A percentile compares a stretch with the other conserved stretches of the same genome.
Evolutionary conservation across 2,113 vertebrate species (phyloP).

Genomic region (Oncorhynchus tshawytscha): DNA sequence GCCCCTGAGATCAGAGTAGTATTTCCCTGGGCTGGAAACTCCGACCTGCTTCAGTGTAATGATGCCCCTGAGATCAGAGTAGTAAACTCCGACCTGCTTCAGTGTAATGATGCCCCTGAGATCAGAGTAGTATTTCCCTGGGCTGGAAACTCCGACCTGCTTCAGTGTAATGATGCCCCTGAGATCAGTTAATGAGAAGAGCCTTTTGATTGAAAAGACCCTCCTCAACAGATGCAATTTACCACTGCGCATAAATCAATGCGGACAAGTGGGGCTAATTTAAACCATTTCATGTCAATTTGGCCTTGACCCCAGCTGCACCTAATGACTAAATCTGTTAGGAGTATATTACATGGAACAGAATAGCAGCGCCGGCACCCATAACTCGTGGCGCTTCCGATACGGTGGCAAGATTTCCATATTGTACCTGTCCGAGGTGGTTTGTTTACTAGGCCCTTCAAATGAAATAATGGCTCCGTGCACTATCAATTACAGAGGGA

Average conservation of each 20-base stretch:
- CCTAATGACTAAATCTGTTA: constrained; percentile 47
- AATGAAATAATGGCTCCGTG: constrained; percentile 70
- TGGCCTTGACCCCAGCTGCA: constrained; percentile 43
- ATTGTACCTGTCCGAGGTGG: constrained; percentile 69
- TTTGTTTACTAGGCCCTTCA: constrained; percentile 74
- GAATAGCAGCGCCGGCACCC: constrained; percentile 21
- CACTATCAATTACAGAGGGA: constrained; percentile 62
- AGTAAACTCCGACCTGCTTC: too few relatives aligned
- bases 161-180: too few relatives aligned
- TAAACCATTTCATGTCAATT: constrained; percentile 75
- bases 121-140: too few relatives aligned
- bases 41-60: too few relatives aligned
- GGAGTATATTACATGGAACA: too few relatives aligned
- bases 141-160: too few relatives aligned
- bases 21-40: too few relatives aligned
- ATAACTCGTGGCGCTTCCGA: constrained; percentile 56
- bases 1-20: too few relatives aligned
- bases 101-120: too few relatives aligned
- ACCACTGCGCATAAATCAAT: constrained; percentile 72
- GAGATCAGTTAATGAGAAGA: too few relatives aligned
- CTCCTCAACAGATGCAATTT: constrained; percentile 68
- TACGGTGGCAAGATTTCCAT: constrained; percentile 64
- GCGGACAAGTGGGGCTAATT: constrained; percentile 53
- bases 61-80: too few relatives aligned
- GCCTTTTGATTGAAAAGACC: too few relatives aligned